Evolutionary conservation across 2,797 vertebrate species (phyloP), one percentile per base, ranked within the genome.

Genomic region (Nasua narica): DNA sequence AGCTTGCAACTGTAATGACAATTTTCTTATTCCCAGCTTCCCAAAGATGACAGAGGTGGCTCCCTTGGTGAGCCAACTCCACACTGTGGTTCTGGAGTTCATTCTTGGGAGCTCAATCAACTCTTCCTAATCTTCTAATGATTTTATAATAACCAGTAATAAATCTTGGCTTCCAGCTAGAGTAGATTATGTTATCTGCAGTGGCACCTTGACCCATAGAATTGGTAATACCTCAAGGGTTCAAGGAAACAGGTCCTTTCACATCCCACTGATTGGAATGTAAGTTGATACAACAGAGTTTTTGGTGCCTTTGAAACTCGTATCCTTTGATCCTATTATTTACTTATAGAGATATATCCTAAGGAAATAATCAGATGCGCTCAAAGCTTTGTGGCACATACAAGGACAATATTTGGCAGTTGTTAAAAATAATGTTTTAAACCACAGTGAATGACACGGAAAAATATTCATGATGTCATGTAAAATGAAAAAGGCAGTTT

Each of bases 361-460:
- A 89, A 86, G 67, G 46, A 70, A 81, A 85, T 54, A 60, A 40
- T 67, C 92, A 86, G 56, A 82, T 37, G 32, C 27, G 37, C 25
- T 56, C 50, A 35, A 91, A 85, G 15, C 4, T 85, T 60, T 82
- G 67, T 4, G 11, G 37, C 67, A 69, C 35, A 48, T 18, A 46
- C 7, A 76, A 70, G 27, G 50, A 70, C 13, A 50, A 10, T 62
- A 43, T 62, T 43, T 62, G 35, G 37, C 21, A 92, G 21, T 48
- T 60, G 67, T 82, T 95, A 76, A 94, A 94, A 86, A 72, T 32
- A 65, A 8, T 40, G 52, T 82, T 92, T 92, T 67, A 46, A 87
- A 84, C 37, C 40, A 43, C 10, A 62, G 54, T 77, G 85, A 90
- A 91, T 74, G 48, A 85, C 23, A 65, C n/a, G 52, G 37, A 19